Evolutionary conservation across 2,797 vertebrate genomes (phyloP).

Genomic region (Sandelia bainsii): DNA sequence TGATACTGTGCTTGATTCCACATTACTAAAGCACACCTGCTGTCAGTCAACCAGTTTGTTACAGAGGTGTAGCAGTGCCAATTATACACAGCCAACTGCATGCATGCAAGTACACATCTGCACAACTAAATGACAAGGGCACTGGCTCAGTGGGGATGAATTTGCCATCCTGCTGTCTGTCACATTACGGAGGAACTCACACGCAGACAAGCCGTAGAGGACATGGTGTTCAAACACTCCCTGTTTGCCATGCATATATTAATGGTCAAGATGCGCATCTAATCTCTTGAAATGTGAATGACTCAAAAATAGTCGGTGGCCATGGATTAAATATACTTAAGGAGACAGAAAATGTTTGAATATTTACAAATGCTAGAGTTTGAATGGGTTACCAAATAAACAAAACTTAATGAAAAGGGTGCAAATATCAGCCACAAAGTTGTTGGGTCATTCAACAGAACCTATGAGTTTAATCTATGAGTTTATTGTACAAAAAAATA

Average conservation of each 20-base stretch:
- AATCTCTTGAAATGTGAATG: constrained; percentile 6
- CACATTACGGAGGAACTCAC: constrained; percentile 21
- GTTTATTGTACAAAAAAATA: constrained; percentile 3
- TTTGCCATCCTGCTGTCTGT: constrained; percentile 27
- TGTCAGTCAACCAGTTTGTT: constrained; percentile 48
- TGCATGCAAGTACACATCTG: constrained; percentile 11
- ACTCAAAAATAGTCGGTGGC: neutral
- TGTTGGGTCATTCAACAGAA: constrained; percentile 4
- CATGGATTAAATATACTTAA: no score
- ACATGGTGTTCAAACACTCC: constrained; percentile 18
- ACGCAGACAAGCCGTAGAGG: constrained; percentile 30
- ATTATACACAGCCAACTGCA: neutral
- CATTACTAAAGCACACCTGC: constrained; percentile 12
- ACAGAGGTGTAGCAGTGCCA: neutral
- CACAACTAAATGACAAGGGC: constrained; percentile 38
- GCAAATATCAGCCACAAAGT: neutral
- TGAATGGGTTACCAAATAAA: neutral
- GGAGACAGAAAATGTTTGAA: no score
- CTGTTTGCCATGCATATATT: constrained; percentile 22
- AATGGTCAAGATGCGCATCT: constrained; percentile 5
- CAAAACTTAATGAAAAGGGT: neutral
- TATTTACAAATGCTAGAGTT: neutral
- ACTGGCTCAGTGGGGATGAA: constrained; percentile 35
- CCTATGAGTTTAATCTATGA: neutral
- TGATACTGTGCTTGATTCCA: constrained; percentile 17